Conservation (phyloP, 2,797 vertebrate species). For the Lophius americanus region DNA sequence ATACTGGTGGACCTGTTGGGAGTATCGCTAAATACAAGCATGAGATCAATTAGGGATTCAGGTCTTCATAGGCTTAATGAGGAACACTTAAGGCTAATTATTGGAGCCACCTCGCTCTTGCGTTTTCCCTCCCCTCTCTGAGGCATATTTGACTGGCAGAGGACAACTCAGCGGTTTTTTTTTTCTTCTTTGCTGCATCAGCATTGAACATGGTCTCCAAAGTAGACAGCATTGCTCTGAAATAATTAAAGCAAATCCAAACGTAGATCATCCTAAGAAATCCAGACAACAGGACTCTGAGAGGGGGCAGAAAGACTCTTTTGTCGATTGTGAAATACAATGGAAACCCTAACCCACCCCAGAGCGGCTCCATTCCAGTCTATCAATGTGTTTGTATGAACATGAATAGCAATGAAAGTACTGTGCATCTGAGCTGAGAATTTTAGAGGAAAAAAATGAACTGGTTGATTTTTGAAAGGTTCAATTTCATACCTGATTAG, state of each 20-base stretch:
- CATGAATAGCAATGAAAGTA: too few relatives aligned
- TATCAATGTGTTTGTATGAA: too few relatives aligned
- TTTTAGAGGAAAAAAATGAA: too few relatives aligned
- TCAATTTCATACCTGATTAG: too few relatives aligned
- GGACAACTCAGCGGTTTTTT: constrained; percentile 59
- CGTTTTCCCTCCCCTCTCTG: constrained; percentile 33
- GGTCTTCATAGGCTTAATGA: constrained; percentile 83
- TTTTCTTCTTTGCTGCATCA: constrained; percentile 75
- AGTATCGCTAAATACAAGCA: constrained; percentile 71
- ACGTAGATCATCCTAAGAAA: constrained; percentile 71
- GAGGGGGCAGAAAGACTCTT: too few relatives aligned
- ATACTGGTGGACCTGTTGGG: constrained; percentile 45
- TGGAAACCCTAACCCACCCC: too few relatives aligned
- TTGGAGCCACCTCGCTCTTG: constrained; percentile 66
- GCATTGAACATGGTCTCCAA: constrained; percentile 62
- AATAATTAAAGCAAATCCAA: constrained; percentile 77
- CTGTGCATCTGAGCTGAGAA: too few relatives aligned
- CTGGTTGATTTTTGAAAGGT: too few relatives aligned
- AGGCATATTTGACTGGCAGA: constrained; percentile 56
- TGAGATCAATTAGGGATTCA: constrained; percentile 75
- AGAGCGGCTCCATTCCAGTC: neutral
- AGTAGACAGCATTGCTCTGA: constrained; percentile 73
- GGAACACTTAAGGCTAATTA: constrained; percentile 81
- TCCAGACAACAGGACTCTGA: constrained; percentile 28
- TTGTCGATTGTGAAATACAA: too few relatives aligned